These are phyloP conservation scores for Psittacara wagleri DNA, from an alignment of 2,113 vertebrate species.

Conservation along the genomic window DNA sequence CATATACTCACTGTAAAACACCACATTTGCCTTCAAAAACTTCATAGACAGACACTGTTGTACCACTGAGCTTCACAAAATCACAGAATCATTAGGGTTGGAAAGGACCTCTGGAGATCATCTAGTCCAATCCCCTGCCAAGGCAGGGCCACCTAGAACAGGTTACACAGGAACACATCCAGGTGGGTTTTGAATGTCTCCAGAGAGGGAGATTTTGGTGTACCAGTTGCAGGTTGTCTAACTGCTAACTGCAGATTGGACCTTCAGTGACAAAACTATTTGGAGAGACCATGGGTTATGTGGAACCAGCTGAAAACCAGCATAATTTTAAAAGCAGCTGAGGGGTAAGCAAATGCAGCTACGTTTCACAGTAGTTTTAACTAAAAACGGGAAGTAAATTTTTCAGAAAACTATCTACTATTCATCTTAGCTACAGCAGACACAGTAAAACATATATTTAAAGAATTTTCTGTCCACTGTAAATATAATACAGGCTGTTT, in stretches of 20 bases:
- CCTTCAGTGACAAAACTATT: background rate
- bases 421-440: background rate
- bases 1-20: background rate
- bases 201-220: background rate
- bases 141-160: background rate
- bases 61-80: background rate
- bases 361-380: background rate
- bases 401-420: background rate
- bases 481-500: background rate
- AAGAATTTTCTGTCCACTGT: background rate
- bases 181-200: background rate
- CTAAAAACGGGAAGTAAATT: background rate
- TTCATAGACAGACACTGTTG: background rate
- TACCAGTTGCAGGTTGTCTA: background rate
- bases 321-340: background rate
- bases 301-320: background rate
- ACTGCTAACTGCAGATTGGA: background rate
- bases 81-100: background rate
- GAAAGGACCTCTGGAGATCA: background rate
- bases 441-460: background rate
- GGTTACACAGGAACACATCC: background rate
- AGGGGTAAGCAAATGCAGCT: background rate
- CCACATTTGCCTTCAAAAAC: background rate
- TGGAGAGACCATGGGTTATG: background rate
- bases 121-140: background rate